Conservation (phyloP, 2,113 vertebrate species). For the Alectura lathami region DNA sequence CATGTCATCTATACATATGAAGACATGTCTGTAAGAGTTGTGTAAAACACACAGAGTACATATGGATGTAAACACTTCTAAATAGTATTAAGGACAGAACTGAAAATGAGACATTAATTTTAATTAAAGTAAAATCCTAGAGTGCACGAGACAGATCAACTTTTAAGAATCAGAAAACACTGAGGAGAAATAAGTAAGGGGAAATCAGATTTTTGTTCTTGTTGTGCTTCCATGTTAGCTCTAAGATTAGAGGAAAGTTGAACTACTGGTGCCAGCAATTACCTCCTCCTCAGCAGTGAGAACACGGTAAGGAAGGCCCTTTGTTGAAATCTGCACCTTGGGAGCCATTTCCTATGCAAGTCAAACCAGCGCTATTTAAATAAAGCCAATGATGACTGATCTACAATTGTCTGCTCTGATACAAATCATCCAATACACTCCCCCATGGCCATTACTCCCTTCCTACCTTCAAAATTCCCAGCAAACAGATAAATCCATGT, state of each 20-base stretch:
- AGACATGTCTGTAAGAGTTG: background rate
- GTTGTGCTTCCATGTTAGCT: background rate
- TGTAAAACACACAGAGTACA: background rate
- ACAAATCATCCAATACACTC: background rate
- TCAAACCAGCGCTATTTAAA: background rate
- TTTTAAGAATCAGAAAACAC: background rate
- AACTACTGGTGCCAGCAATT: background rate
- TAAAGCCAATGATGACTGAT: background rate
- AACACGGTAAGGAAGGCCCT: background rate
- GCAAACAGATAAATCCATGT: conserved; percentile 97
- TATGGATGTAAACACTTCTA: background rate
- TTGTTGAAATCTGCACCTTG: background rate
- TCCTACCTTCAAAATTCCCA: conserved; percentile 92
- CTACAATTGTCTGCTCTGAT: background rate
- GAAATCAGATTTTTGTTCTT: background rate
- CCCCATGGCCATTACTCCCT: background rate
- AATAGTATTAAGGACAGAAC: background rate
- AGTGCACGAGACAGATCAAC: background rate
- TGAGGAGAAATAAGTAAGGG: background rate
- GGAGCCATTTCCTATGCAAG: background rate
- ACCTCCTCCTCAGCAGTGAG: background rate
- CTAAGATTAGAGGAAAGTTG: background rate
- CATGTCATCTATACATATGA: background rate
- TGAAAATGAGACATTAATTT: background rate
- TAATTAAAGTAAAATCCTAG: background rate